Conservation (phyloP, 1,140 invertebrate genomes). For the Penaeus vannamei region DNA sequence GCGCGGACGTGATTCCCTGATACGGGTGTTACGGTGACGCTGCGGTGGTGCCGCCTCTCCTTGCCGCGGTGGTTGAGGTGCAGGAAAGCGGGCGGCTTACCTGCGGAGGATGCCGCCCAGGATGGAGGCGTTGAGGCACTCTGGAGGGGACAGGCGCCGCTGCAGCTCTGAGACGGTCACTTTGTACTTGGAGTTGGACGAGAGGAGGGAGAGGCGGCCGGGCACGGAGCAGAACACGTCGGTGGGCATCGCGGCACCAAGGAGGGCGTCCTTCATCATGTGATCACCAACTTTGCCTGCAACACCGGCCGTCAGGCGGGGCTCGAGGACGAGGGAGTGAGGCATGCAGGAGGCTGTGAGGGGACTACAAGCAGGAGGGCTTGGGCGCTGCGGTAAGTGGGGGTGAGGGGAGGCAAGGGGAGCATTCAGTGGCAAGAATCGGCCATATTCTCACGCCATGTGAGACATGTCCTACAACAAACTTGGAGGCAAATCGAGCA, state of each 20-base stretch:
- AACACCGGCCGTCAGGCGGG: constrained; percentile 45
- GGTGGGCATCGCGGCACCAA: constrained; percentile 70
- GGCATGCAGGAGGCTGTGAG: background rate
- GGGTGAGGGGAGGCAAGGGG: background rate
- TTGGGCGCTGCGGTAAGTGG: background rate
- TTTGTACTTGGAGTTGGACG: constrained; percentile 98
- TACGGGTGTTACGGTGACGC: constrained; percentile 6
- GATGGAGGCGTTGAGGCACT: constrained; percentile 98
- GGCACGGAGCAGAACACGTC: constrained; percentile 92
- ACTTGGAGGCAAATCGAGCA: too few species aligned
- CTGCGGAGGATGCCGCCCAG: constrained; percentile 96
- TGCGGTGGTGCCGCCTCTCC: constrained; percentile 27
- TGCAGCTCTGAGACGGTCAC: constrained; percentile 99
- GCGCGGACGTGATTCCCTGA: background rate
- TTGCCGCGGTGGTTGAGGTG: constrained; percentile 23
- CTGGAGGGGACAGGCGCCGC: constrained; percentile 95
- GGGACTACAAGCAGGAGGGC: background rate
- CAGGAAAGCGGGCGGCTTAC: constrained; percentile 74
- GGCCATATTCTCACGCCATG: background rate
- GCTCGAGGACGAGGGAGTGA: constrained; percentile 20
- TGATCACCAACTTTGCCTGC: constrained; percentile 57
- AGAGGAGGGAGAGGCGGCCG: constrained; percentile 94
- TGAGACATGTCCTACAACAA: background rate
- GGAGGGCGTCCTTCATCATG: constrained; percentile 68
- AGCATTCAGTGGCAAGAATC: constrained; percentile 54